Evolutionary conservation across 2,797 vertebrate genomes (phyloP), one percentile per base, ranked within the genome.

Genomic region (Poecile montanus): DNA sequence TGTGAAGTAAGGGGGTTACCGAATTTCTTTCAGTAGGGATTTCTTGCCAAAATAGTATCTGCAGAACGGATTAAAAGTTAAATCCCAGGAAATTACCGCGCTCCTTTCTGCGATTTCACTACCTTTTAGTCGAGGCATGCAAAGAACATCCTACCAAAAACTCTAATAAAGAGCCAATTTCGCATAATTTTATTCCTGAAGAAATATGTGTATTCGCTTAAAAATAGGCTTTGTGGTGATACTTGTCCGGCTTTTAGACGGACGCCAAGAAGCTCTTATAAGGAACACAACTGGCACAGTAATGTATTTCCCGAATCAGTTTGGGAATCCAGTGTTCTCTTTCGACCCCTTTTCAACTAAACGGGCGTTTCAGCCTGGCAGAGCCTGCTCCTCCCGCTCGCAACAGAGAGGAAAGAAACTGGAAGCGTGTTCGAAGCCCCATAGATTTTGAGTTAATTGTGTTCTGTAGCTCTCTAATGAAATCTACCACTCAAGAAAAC

Each of bases 401-500:
- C 61, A 56, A 7, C 16, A 50, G 36, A 54, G 18, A 63, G 15
- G 15, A 63, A 45, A 57, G 58, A 61, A 76, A 16, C 36, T 8
- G 27, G 66, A 86, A 75, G 56, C 10, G 13, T 42, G 4, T 50
- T 93, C 42, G 38, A 70, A 82, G 86, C 68, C 63, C 75, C 84
- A 63, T 47, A 47, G 86, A 76, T 95, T 91, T 91, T 57, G 85
- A 34, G 57, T 75, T 94, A 92, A 88, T 88, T 79, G 90, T 70
- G 47, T 63, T 84, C 42, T 26, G 71, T 82, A 42, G 72, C 9
- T 82, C 42, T 47, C 76, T 81, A 70, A 93, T 78, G 91, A 89
- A 83, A 94, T 42, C 60, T 34, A 54, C 66, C 63, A 22, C 89
- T 70, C 67, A 42, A 91, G 85, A 85, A 97, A 96, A 94, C 91